Percentiles rank a stretch among this genome's conserved stretches.
phyloP scores from a whole-genome alignment of 1,140 invertebrate species.

The Drosophila melanogaster region DNA sequence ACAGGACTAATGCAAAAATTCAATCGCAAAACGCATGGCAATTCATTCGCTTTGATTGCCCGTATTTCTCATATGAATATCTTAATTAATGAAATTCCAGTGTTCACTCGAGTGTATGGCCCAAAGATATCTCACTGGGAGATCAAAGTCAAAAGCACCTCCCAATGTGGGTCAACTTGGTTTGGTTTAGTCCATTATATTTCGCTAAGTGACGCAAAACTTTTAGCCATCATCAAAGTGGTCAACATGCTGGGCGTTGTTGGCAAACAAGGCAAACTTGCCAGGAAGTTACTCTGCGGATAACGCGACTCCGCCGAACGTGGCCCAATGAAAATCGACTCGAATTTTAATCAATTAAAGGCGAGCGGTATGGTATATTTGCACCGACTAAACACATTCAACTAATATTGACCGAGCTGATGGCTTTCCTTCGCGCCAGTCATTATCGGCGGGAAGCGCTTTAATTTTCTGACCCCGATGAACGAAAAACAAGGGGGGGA shows the following conservation, averaged over 20 bases:
- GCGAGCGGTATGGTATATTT: slow-evolving; percentile 34
- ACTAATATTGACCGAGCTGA: slow-evolving; percentile 38
- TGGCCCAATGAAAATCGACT: slow-evolving; percentile 22
- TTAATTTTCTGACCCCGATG: slow-evolving; percentile 50
- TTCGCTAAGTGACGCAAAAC: slow-evolving; percentile 16
- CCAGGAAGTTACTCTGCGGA: not conserved
- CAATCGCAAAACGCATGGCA: not conserved
- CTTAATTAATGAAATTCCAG: slow-evolving; percentile 29
- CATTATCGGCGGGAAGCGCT: slow-evolving; percentile 31
- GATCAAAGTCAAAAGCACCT: not conserved
- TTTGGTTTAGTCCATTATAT: slow-evolving; percentile 13
- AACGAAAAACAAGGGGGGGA: slow-evolving; percentile 7
- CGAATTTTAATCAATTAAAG: slow-evolving; percentile 50
- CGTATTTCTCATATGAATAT: slow-evolving; percentile 10
- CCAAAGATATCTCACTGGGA: not conserved
- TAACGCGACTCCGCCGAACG: not conserved
- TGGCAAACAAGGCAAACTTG: not conserved
- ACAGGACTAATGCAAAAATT: not conserved
- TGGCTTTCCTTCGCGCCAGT: slow-evolving; percentile 12
- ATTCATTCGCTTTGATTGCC: slow-evolving; percentile 2
- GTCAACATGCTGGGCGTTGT: slow-evolving; percentile 15
- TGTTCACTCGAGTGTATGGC: not conserved
- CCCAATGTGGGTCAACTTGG: not conserved
- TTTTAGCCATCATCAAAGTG: not conserved
- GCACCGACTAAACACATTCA: slow-evolving; percentile 32